Evolutionary conservation across 1,140 invertebrate genomes (phyloP).

Genomic region (Drosophila pectinifera): DNA sequence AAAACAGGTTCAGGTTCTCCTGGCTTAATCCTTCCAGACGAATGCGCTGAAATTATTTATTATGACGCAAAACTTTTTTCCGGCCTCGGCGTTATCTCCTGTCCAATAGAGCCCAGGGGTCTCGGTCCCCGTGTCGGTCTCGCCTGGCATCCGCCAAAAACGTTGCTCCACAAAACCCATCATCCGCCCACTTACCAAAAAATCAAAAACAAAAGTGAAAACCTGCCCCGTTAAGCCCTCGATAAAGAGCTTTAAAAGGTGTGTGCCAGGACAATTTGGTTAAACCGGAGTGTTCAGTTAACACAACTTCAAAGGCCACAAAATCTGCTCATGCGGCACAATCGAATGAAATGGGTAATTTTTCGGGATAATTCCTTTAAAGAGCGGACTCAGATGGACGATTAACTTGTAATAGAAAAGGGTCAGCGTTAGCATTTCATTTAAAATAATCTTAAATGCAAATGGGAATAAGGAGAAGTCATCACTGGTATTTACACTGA

Average conservation of each 20-base stretch:
- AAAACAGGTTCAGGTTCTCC: slow-evolving; percentile 42
- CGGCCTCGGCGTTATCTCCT: slow-evolving; percentile 47
- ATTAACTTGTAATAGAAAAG: slow-evolving; percentile 36
- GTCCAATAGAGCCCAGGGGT: slow-evolving; percentile 54
- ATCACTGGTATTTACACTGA: no score
- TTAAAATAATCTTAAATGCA: no score
- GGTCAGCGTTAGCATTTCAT: background rate
- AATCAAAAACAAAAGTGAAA: slow-evolving; percentile 58
- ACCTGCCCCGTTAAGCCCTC: slow-evolving; percentile 40
- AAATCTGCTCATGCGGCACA: slow-evolving; percentile 50
- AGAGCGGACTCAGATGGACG: background rate
- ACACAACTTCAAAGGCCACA: slow-evolving; percentile 54
- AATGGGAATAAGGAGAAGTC: no score
- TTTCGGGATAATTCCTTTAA: slow-evolving; percentile 22
- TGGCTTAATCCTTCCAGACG: slow-evolving; percentile 78
- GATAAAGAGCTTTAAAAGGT: slow-evolving; percentile 57
- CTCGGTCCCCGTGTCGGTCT: slow-evolving; percentile 33
- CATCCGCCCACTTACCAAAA: slow-evolving; percentile 9
- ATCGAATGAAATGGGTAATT: slow-evolving; percentile 42
- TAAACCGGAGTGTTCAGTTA: slow-evolving; percentile 42
- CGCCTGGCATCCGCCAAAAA: slow-evolving; percentile 33
- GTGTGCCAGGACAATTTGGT: slow-evolving; percentile 38
- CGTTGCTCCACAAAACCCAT: slow-evolving; percentile 7
- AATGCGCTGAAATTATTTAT: slow-evolving; percentile 81
- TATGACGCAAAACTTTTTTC: slow-evolving; percentile 81